A percentile compares a stretch with the other conserved stretches of the same genome.
Conservation (phyloP, 1,140 invertebrate genomes). For the Psilanteris sp. region DNA sequence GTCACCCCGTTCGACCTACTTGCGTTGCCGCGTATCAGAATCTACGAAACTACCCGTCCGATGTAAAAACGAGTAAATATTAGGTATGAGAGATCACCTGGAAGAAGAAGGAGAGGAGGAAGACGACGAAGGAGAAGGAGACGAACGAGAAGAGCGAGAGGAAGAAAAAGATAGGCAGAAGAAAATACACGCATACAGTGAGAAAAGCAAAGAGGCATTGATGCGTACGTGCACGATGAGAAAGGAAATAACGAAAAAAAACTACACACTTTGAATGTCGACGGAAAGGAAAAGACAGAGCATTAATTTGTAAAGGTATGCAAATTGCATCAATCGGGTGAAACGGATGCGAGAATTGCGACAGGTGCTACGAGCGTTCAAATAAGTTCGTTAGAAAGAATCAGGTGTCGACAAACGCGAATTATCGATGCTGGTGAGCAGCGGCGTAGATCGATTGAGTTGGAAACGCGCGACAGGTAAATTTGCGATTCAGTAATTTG, state of each 20-base stretch:
- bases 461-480: too few relatives aligned
- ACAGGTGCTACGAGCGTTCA: too few relatives aligned
- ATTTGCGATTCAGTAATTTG: too few relatives aligned
- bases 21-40: conserved; percentile 26
- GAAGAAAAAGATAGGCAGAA: conserved; percentile 14
- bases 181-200: not conserved
- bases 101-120: conserved; percentile 2
- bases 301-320: too few relatives aligned
- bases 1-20: conserved; percentile 53
- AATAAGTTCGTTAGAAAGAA: too few relatives aligned
- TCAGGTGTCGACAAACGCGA: too few relatives aligned
- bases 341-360: too few relatives aligned
- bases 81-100: conserved; percentile 41
- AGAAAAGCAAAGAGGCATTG: too few relatives aligned
- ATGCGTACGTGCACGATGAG: conserved; percentile 19
- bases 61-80: conserved; percentile 41
- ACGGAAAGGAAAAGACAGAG: conserved; percentile 3
- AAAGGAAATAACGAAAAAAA: conserved; percentile 46
- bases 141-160: not conserved
- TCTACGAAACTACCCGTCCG: conserved; percentile 37
- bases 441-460: too few relatives aligned
- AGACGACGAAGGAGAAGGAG: not conserved
- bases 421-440: too few relatives aligned
- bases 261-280: not conserved
- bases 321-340: too few relatives aligned